Conservation (phyloP, 2,797 vertebrate genomes). For the Synanceia verrucosa region DNA sequence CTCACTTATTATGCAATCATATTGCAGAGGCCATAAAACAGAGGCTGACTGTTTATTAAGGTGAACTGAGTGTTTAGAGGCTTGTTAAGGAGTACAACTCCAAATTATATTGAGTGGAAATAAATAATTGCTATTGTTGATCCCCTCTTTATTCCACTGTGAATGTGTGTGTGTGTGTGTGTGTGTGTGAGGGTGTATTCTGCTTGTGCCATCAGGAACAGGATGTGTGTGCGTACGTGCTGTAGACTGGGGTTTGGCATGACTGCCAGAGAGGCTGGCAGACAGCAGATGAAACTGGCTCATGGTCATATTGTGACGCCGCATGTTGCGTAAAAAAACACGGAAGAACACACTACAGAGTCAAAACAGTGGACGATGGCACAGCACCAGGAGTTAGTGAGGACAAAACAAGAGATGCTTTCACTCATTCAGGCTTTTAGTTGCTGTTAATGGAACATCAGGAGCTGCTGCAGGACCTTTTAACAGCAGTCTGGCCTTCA, state of each 20-base stretch:
- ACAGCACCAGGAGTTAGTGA: slow-evolving; percentile 28
- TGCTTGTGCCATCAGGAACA: slow-evolving; percentile 23
- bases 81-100: slow-evolving; percentile 13
- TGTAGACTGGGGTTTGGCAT: slow-evolving; percentile 53
- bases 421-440: slow-evolving; percentile 44
- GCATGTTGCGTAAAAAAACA: slow-evolving; percentile 46
- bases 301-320: slow-evolving; percentile 50
- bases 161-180: background rate
- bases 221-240: slow-evolving; percentile 29
- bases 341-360: slow-evolving; percentile 14
- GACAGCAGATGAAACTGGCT: slow-evolving; percentile 48
- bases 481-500: slow-evolving; percentile 13
- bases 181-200: slow-evolving; percentile 32
- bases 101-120: slow-evolving; percentile 37
- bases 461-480: slow-evolving; percentile 6
- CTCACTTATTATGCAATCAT: slow-evolving; percentile 61
- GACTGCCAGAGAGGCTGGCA: slow-evolving; percentile 22
- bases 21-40: slow-evolving; percentile 37
- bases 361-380: slow-evolving; percentile 34
- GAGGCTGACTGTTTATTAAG: slow-evolving; percentile 20
- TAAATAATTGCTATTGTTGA: slow-evolving; percentile 48
- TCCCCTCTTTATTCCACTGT: slow-evolving; percentile 18
- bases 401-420: slow-evolving; percentile 61
- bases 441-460: background rate
- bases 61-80: slow-evolving; percentile 17